A percentile compares a stretch with the other conserved stretches of the same genome.
phyloP scores from a whole-genome alignment of 2,888 invertebrate genomes.

The Andrena minutula region DNA sequence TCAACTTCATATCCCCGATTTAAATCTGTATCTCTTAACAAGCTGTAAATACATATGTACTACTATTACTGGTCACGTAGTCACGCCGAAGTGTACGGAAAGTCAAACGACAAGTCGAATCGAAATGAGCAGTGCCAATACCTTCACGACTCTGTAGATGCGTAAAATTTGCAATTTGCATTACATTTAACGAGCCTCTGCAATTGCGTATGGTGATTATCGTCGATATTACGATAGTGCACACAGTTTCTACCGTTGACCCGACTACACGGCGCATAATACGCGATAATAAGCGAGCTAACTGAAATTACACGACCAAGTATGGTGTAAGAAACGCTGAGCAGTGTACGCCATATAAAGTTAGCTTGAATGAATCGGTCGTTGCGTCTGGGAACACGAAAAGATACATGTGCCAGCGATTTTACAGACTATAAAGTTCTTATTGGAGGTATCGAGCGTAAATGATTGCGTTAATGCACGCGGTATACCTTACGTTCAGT shows the following conservation, averaged over 20 bases:
- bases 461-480: constrained; percentile 72
- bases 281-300: constrained; percentile 37
- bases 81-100: background rate
- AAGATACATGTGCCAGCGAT: constrained; percentile 19
- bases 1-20: no score
- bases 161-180: background rate
- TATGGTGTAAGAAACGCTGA: constrained; percentile 57
- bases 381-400: constrained; percentile 7
- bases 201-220: constrained; percentile 4
- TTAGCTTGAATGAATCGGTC: constrained; percentile 28
- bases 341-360: constrained; percentile 60
- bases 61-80: background rate
- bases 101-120: background rate
- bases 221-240: constrained; percentile 1
- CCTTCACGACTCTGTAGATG: background rate
- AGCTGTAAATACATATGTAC: no score
- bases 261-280: background rate
- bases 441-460: constrained; percentile 71
- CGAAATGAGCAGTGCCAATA: background rate
- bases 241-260: constrained; percentile 2
- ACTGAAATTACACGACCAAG: constrained; percentile 9
- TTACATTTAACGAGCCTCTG: background rate
- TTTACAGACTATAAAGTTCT: constrained; percentile 33
- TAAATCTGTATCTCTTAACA: no score
- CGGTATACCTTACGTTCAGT: constrained; percentile 59